Base-by-base conservation (phyloP, 2,797 vertebrate genomes). In the Anisognathus igniventris region DNA sequence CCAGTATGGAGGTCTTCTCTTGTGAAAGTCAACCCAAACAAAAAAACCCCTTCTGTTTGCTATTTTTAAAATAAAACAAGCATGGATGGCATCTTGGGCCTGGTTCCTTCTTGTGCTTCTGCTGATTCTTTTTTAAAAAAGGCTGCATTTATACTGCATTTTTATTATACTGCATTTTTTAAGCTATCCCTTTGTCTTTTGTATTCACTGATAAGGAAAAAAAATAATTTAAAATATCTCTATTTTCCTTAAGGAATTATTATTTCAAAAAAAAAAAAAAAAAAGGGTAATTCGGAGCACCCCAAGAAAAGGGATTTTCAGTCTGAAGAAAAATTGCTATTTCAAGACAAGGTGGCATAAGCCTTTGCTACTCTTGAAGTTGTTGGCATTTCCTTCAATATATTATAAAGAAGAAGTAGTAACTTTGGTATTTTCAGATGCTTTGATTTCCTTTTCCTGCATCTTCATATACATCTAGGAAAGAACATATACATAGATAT, bases 381-480 rank as follows among this genome's bases (percentile, higher is more conserved):
- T 74, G 24, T 39, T 77, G 47, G 17, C 33, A 37, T 86, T 86
- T 88, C 42, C 23, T 88, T 93, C 64, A 83, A n/a, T 66, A 48
- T 18, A 28, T 33, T 45, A 57, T 23, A 82, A 60, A 60, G 31
- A 92, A 71, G 66, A 54, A 56, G 23, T 72, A 67, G n/a, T 40
- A 31, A 61, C 18, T 83, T 85, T 40, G 31, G 21, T 27, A 30
- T 45, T 85, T 95, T 89, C 78, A 50, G 48, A 51, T 71, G 31
- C 13, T 90, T 92, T 92, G 72, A 66, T 92, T 92, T 96, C 65
- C 45, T 81, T 35, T 75, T 92, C 24, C 56, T 5, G 0, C 40
- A 14, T 83, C 73, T 81, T 97, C 96, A 97, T 64, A 30, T 35
- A 77, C 22, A 67, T 62, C 96, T 97, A 96, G 66, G 40, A 89